Base-by-base conservation (phyloP, 2,113 vertebrate species). In the Oncorhynchus kisutch region DNA sequence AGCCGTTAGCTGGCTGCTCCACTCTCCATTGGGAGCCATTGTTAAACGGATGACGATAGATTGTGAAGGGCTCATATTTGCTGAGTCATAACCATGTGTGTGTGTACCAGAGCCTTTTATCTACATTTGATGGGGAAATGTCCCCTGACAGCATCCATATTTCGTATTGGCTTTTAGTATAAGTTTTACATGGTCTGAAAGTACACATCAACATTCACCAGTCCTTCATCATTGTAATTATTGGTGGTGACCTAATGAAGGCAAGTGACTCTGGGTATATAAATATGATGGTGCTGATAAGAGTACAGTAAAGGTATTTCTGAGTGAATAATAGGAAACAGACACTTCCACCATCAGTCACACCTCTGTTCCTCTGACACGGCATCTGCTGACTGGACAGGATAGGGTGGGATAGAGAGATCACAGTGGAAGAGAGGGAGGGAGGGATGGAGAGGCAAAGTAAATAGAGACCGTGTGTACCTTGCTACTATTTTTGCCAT, bases 261-360 rank as follows among this genome's bases (percentile, higher is more conserved):
- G 65, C 69, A 59, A 11, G 65, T 49, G 72, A 84, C 77, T 75
- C 57, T 2, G 18, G 67, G n/a, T 49, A 72, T 34, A 70, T 57
- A 45, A 29, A 72, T 22, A n/a, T 27, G 64, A 74, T 60, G 3
- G 67, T 6, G 49, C 18, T 25, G 76, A 67, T 77, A 60, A 83
- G 77, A 22, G 71, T 34, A 74, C 89, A 77, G 75, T 86, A 69
- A 73, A 84, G 76, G 72, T 82, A 79, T 84, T 76, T 76, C 20
- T 59, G 78, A 78, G 79, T 3, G 72, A 86, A 90, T 83, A 91
- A 91, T 89, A 92, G 92, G 92, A 92, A 93, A 91, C 92, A 91
- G 91, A 78, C 83, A 76, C 86, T 92, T 93, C 90, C 91, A n/a
- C 59, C n/a, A 22, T 22, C 59, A 24, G 78, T 79, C 67, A 73